These are phyloP conservation scores for Aphidius colemani DNA, from an alignment of 2,888 invertebrate genomes.

Conservation along the genomic window DNA sequence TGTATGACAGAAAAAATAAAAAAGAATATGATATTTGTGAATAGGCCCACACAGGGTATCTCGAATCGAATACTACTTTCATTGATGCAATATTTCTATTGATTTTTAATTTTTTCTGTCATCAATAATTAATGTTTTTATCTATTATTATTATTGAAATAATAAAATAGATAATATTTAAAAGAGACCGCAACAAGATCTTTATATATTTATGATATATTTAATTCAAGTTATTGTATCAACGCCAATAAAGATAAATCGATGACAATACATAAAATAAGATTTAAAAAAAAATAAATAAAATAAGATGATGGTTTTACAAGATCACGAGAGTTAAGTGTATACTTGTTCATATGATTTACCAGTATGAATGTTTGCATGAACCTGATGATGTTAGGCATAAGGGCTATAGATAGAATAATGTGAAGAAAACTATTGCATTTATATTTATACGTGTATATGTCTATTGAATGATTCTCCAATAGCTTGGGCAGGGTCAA, in stretches of 20 bases:
- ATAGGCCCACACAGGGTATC: no score
- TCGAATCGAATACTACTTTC: no score
- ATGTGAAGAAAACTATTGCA: conserved; percentile 55
- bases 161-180: neutral
- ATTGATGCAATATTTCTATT: no score
- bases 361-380: neutral
- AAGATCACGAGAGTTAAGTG: conserved; percentile 40
- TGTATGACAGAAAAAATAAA: no score
- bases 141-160: no score
- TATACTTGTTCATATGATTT: conserved; percentile 42
- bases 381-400: neutral
- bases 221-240: conserved; percentile 46
- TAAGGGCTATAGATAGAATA: conserved; percentile 36
- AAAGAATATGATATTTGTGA: no score
- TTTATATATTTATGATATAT: conserved; percentile 7
- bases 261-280: conserved; percentile 57
- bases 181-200: neutral
- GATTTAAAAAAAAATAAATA: conserved; percentile 17
- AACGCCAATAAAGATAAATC: conserved; percentile 56
- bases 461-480: conserved; percentile 19
- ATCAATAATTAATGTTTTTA: no score
- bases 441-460: conserved; percentile 23
- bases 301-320: conserved; percentile 57
- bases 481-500: conserved; percentile 50
- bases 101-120: no score